Conservation (phyloP, 2,113 vertebrate species). For the Rhinolophus sinicus region DNA sequence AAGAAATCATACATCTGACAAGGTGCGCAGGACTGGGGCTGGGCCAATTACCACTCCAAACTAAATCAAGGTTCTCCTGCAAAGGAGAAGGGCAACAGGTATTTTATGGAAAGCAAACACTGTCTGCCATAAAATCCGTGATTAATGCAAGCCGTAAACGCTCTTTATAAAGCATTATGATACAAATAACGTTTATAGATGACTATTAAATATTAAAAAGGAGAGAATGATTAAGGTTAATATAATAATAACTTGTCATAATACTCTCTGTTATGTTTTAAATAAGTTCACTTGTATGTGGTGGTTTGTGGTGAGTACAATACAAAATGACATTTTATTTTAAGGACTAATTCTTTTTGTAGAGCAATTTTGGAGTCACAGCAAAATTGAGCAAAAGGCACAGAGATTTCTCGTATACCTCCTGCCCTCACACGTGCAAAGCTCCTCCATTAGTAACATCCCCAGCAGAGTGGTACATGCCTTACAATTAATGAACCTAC, state of each 20-base stretch:
- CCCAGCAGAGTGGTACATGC: not conserved
- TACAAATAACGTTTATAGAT: not conserved
- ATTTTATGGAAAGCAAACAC: not conserved
- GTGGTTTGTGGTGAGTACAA: not conserved
- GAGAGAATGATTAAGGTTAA: not conserved
- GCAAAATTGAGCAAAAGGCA: not conserved
- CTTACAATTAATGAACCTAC: not conserved
- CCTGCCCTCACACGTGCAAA: not conserved
- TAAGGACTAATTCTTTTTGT: not conserved
- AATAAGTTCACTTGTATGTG: not conserved
- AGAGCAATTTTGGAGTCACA: not conserved
- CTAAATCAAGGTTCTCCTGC: not conserved
- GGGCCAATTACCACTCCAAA: not conserved
- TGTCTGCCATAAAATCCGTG: not conserved
- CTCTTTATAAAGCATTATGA: not conserved
- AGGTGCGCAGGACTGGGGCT: not conserved
- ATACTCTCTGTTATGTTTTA: not conserved
- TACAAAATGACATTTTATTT: constrained; percentile 1
- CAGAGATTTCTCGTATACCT: not conserved
- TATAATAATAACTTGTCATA: not conserved
- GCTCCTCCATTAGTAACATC: not conserved
- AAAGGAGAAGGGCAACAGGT: not conserved
- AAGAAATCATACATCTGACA: not conserved
- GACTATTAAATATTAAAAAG: not conserved
- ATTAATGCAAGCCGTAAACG: not conserved